Conservation (phyloP, 2,888 invertebrate genomes). For the Resseliella maxima region DNA sequence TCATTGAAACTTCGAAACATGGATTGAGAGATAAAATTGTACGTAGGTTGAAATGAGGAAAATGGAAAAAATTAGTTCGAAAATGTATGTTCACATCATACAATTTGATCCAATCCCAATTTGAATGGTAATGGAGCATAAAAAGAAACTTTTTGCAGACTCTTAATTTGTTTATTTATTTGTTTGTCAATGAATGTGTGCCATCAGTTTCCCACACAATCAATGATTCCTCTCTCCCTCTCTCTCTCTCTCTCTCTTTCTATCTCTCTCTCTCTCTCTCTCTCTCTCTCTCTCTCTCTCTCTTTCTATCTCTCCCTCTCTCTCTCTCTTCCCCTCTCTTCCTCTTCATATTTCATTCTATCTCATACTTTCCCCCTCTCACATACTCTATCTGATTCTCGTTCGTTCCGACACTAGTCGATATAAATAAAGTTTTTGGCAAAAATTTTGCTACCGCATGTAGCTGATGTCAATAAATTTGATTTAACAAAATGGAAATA, state of each 20-base stretch:
- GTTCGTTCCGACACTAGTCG: too few relatives aligned
- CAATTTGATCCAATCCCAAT: slow-evolving; percentile 11
- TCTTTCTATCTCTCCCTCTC: too few relatives aligned
- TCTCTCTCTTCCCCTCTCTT: too few relatives aligned
- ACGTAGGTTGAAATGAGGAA: not conserved
- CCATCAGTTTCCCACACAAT: too few relatives aligned
- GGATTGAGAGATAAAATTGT: not conserved
- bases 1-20: slow-evolving; percentile 35
- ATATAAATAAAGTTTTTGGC: not conserved
- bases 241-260: too few relatives aligned
- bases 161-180: slow-evolving; percentile 25
- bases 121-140: not conserved
- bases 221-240: too few relatives aligned
- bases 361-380: too few relatives aligned
- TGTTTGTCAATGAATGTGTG: not conserved
- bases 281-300: too few relatives aligned
- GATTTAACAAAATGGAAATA: too few relatives aligned
- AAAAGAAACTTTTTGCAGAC: slow-evolving; percentile 18
- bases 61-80: not conserved
- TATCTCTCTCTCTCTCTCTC: too few relatives aligned
- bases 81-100: not conserved
- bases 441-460: not conserved
- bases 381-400: too few relatives aligned
- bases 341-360: too few relatives aligned
- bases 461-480: not conserved